These are phyloP conservation scores for Drosophila elegans DNA, from an alignment of 1,140 invertebrate genomes.

Conservation along the genomic window DNA sequence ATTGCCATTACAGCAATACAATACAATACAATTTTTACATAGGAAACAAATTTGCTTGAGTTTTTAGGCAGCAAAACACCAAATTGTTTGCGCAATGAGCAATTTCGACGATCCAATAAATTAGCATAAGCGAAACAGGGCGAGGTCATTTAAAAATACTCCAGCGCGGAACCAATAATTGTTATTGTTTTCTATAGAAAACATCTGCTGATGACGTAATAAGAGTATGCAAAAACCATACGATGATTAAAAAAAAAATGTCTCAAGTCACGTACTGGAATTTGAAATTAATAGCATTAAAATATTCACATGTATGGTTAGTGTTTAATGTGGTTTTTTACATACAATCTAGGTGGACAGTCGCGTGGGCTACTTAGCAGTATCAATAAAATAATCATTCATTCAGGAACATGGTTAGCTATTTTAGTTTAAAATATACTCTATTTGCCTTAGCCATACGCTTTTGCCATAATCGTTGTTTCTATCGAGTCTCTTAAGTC, in stretches of 20 bases:
- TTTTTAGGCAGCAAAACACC: too few relatives aligned
- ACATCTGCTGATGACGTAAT: constrained; percentile 1
- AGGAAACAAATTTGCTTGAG: too few relatives aligned
- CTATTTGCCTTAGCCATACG: constrained; percentile 2
- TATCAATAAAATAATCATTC: background rate
- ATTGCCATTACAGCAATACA: too few relatives aligned
- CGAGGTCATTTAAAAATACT: constrained; percentile 17
- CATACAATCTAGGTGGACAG: constrained; percentile 7
- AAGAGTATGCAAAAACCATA: background rate
- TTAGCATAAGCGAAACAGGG: background rate
- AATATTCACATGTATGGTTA: background rate
- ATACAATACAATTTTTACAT: too few relatives aligned
- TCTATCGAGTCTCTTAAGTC: constrained; percentile 33
- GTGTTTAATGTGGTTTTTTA: constrained; percentile 1
- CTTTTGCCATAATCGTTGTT: constrained; percentile 8
- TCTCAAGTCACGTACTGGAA: background rate
- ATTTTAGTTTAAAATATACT: constrained; percentile 9
- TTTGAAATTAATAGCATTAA: background rate
- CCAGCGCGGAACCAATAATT: background rate
- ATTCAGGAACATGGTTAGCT: constrained; percentile 1
- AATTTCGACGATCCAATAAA: background rate
- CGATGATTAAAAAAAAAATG: background rate
- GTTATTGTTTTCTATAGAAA: too few relatives aligned
- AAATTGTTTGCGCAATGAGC: background rate
- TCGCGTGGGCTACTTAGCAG: constrained; percentile 7